Conservation (phyloP, 2,888 invertebrate genomes). For the Campoplex nolae region DNA sequence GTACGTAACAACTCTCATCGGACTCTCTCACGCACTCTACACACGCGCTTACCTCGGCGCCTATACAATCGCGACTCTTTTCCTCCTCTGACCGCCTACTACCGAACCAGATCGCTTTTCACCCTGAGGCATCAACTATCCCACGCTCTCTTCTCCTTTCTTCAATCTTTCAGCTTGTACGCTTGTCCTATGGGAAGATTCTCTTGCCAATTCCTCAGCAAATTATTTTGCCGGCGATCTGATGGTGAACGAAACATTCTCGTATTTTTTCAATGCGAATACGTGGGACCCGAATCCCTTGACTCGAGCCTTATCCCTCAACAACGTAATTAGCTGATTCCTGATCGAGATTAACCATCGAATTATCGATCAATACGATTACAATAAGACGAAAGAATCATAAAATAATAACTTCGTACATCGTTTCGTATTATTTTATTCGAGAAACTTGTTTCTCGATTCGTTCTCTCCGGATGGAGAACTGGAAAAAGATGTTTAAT, state of each 20-base stretch:
- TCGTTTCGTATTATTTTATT: not conserved
- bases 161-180: constrained; percentile 12
- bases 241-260: not conserved
- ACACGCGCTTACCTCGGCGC: constrained; percentile 11
- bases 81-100: constrained; percentile 77
- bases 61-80: constrained; percentile 74
- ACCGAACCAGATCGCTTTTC: constrained; percentile 77
- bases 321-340: not conserved
- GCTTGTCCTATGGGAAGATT: constrained; percentile 7
- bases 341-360: not conserved
- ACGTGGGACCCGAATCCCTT: not conserved
- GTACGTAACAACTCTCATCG: not conserved
- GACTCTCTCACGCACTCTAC: constrained; percentile 16
- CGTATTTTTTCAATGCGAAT: not conserved
- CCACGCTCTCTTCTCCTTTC: constrained; percentile 72
- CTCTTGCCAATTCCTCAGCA: not conserved
- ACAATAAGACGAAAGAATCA: too few species aligned
- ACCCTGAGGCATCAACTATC: constrained; percentile 75
- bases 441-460: not conserved
- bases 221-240: not conserved
- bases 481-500: too few species aligned
- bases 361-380: not conserved
- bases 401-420: too few species aligned
- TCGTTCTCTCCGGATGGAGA: too few species aligned
- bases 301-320: not conserved